Base-by-base conservation (phyloP, 2,888 invertebrate species). In the Epinotia demarniana region DNA sequence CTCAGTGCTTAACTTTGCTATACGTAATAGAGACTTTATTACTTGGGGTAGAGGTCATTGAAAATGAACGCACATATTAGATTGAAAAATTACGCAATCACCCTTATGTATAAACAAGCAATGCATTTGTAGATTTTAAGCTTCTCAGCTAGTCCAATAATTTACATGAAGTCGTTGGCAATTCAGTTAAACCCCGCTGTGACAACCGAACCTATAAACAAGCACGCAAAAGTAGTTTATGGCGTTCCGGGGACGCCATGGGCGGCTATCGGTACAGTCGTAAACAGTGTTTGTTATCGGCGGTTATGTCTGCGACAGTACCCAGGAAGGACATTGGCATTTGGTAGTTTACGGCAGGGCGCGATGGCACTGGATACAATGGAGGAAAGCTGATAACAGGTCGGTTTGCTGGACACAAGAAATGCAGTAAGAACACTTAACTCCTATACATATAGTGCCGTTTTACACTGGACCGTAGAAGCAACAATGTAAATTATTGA, bases 221-320 rank as follows among this genome's bases (percentile, higher is more conserved):
- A 66, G 68, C 43, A 43, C 13, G 27, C 55, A 66, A 60, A 49
- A 58, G 33, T 16, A 18, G 43, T 49, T 66, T 72, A 66, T 72
- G 46, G 27, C 27, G 60, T 27, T 58, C n/a, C 58, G 16, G 46
- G 16, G 58, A 63, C 46, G 55, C 57, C 57, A 53, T 23, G 19
- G 67, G 46, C 62, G 67, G 46, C 62, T 69, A 63, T 74, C 74
- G 16, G 19, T 16, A 23, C 58, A n/a, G 33, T 69, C 69, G 58
- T 74, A 63, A 69, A 74, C 74, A 58, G 19, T 63, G 63, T 63
- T 74, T 46, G 27, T 19, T 33, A 63, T 61, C 69, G 57, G n/a
- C 27, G 61, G 58, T 49, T 70, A 49, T 16, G 33, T 49, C 61
- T 53, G 49, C 53, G 46, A 61, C 60, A 49, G 61, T 55, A 61